These are phyloP conservation scores for Epistrophe grossulariae DNA, from an alignment of 2,888 invertebrate species.

Conservation along the genomic window DNA sequence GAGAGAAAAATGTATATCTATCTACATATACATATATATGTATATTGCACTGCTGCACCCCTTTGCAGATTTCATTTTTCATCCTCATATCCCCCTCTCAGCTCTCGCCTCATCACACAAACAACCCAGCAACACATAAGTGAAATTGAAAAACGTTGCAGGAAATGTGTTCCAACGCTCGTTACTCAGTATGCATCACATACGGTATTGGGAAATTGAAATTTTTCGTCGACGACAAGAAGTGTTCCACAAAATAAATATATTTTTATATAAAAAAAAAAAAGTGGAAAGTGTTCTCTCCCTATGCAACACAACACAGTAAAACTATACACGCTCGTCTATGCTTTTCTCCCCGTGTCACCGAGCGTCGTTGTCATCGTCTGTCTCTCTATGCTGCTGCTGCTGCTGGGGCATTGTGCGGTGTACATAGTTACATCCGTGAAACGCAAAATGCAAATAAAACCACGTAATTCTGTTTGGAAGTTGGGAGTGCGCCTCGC, in stretches of 20 bases:
- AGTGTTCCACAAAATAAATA: slow-evolving; percentile 73
- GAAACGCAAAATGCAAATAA: slow-evolving; percentile 73
- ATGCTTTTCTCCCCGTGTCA: background rate
- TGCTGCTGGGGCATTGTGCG: slow-evolving; percentile 3
- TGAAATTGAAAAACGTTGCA: slow-evolving; percentile 74
- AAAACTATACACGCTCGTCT: background rate
- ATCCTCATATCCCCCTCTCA: background rate
- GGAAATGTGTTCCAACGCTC: slow-evolving; percentile 70
- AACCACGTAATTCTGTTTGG: slow-evolving; percentile 62
- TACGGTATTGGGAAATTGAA: slow-evolving; percentile 74
- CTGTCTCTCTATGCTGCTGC: background rate
- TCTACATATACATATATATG: background rate
- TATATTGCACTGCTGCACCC: slow-evolving; percentile 27
- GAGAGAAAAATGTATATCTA: background rate
- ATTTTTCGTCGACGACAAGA: slow-evolving; percentile 75
- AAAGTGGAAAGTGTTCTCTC: slow-evolving; percentile 52
- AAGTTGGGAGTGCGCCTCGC: slow-evolving; percentile 56
- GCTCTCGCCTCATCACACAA: background rate
- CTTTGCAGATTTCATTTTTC: slow-evolving; percentile 45
- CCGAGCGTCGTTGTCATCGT: no score
- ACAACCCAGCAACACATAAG: slow-evolving; percentile 35
- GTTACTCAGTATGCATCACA: slow-evolving; percentile 73
- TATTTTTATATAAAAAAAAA: slow-evolving; percentile 37
- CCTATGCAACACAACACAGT: slow-evolving; percentile 14
- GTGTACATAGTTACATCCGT: slow-evolving; percentile 46